A percentile compares a stretch with the other conserved stretches of the same genome.
Evolutionary conservation across 2,797 vertebrate species (phyloP).

Genomic region (Phrynocephalus forsythii): DNA sequence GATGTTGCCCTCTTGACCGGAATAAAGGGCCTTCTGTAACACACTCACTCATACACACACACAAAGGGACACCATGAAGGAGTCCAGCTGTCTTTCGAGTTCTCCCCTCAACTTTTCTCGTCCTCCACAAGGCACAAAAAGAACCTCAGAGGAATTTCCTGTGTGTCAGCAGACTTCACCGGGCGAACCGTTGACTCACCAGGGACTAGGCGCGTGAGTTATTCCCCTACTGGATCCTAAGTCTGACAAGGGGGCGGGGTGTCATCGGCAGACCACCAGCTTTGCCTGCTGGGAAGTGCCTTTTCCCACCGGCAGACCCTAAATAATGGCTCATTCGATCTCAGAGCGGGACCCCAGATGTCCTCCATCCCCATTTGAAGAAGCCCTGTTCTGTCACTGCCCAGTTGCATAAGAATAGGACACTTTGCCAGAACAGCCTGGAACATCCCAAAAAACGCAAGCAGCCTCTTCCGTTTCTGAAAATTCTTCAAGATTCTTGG

Average conservation of each 20-base stretch:
- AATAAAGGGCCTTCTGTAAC: neutral
- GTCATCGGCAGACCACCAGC: neutral
- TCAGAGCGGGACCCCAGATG: neutral
- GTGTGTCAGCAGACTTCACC: neutral
- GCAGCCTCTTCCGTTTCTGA: neutral
- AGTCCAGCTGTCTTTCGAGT: too few relatives aligned
- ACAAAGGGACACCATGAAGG: neutral
- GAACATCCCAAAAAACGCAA: too few relatives aligned
- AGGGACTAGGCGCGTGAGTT: neutral
- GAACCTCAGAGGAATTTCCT: neutral
- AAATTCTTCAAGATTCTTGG: neutral
- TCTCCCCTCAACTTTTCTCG: neutral
- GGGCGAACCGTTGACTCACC: neutral
- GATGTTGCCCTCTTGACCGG: neutral
- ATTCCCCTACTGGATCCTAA: neutral
- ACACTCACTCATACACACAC: neutral
- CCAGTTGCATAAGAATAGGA: neutral
- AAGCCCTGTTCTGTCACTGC: too few relatives aligned
- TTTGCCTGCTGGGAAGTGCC: neutral
- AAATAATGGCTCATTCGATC: neutral
- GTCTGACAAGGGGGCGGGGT: neutral
- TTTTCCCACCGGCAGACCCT: neutral
- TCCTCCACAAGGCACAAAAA: neutral
- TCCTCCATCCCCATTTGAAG: too few relatives aligned
- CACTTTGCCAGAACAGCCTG: neutral